These are phyloP conservation scores for Petrocephalus microphthalmus DNA, from an alignment of 2,113 vertebrate species.

Conservation along the genomic window DNA sequence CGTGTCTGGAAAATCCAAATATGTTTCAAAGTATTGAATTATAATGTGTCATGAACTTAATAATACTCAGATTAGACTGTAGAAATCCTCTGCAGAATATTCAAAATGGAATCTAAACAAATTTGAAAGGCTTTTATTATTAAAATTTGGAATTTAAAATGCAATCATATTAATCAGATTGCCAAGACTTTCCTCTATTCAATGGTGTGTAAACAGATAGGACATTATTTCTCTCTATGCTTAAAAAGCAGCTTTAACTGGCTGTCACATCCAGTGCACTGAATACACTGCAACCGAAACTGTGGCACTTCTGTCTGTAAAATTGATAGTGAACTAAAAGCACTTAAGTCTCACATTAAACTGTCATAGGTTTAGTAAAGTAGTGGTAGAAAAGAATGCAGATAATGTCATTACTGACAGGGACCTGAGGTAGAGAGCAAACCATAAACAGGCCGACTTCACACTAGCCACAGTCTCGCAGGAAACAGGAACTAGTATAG, in stretches of 20 bases:
- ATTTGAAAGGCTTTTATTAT: not conserved
- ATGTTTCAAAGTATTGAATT: not conserved
- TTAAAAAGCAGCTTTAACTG: not conserved
- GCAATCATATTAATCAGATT: not conserved
- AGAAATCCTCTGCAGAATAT: not conserved
- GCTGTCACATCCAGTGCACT: not conserved
- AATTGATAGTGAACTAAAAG: not conserved
- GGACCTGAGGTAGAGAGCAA: not conserved
- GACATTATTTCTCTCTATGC: not conserved
- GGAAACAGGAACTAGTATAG: not conserved
- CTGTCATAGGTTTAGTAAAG: not conserved
- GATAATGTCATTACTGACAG: not conserved
- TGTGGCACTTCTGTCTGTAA: not conserved
- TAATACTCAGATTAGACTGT: not conserved
- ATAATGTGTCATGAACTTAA: not conserved
- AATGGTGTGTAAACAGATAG: not conserved
- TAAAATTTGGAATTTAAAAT: not conserved
- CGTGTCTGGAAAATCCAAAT: not conserved
- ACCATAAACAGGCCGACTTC: not conserved
- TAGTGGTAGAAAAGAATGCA: not conserved
- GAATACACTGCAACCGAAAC: not conserved
- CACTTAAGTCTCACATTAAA: not conserved
- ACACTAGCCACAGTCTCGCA: not conserved
- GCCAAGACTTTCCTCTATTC: not conserved
- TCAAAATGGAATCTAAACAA: not conserved